Percentiles rank a stretch among this genome's conserved stretches.
These are phyloP conservation scores for Rhagologus leucostigma DNA, from an alignment of 2,113 vertebrate genomes.

Conservation along the genomic window DNA sequence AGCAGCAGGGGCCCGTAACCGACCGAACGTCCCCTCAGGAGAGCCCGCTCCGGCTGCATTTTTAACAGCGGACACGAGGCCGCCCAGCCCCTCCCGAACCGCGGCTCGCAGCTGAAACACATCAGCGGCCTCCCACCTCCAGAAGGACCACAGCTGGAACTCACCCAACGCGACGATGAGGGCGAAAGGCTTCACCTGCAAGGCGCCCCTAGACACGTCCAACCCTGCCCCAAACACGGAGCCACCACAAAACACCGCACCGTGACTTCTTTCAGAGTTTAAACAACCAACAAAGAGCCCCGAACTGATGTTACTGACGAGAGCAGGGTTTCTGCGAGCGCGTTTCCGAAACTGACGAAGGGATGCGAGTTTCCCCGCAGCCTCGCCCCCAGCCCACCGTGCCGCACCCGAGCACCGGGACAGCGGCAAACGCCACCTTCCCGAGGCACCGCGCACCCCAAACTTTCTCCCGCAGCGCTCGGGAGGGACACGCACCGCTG, in stretches of 20 bases:
- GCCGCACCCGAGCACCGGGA: neutral
- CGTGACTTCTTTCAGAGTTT: rapidly evolving
- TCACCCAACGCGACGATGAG: rapidly evolving
- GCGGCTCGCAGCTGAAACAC: neutral
- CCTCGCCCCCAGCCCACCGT: rapidly evolving
- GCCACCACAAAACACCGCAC: neutral
- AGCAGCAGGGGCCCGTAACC: neutral
- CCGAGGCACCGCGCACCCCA: too few relatives aligned
- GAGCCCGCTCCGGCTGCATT: neutral
- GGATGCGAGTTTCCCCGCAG: rapidly evolving
- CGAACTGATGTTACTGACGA: rapidly evolving
- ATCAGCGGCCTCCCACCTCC: neutral
- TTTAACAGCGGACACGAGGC: neutral
- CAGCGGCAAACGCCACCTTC: rapidly evolving
- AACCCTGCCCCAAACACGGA: neutral
- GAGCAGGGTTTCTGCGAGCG: neutral
- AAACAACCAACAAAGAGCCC: neutral
- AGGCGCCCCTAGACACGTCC: neutral
- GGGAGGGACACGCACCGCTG: neutral
- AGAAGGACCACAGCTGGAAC: neutral
- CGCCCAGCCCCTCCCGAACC: neutral
- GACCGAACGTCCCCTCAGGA: neutral
- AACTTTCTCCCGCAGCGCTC: neutral
- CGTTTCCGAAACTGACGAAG: rapidly evolving
- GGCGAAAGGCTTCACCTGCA: neutral